phyloP scores from a whole-genome alignment of 2,888 invertebrate genomes.

The Noctua comes region DNA sequence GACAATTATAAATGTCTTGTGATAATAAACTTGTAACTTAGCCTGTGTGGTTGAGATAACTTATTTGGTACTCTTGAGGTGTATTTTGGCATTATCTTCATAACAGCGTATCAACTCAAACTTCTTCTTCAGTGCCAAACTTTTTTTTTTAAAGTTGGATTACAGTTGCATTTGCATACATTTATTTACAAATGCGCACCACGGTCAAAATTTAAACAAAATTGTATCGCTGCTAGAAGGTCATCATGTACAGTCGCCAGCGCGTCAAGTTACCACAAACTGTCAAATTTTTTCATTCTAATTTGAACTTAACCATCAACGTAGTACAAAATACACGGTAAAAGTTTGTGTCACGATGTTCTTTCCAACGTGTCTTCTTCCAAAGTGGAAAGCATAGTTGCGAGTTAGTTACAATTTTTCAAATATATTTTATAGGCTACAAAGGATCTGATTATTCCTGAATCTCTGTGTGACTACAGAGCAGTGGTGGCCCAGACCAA shows the following conservation, averaged over 20 bases:
- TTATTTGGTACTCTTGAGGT: neutral
- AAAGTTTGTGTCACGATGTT: neutral
- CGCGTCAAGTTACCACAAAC: no score
- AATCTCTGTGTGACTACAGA: no score
- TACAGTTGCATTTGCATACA: no score
- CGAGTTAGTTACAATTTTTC: neutral
- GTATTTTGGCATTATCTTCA: neutral
- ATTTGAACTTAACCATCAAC: no score
- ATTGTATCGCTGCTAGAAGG: neutral
- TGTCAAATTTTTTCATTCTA: no score
- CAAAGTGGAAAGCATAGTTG: neutral
- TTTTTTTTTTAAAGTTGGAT: neutral
- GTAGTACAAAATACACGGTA: neutral
- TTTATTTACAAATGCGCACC: neutral
- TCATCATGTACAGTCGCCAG: no score
- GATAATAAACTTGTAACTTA: constrained; percentile 40
- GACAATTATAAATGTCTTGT: constrained; percentile 66
- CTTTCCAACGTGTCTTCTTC: neutral
- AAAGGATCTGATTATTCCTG: neutral
- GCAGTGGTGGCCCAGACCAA: neutral
- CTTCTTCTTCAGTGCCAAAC: neutral
- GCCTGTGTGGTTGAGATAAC: neutral
- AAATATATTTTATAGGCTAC: neutral
- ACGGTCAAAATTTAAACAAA: neutral
- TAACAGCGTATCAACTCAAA: neutral